Conservation (phyloP, 2,113 vertebrate species). For the Prolemur simus region DNA sequence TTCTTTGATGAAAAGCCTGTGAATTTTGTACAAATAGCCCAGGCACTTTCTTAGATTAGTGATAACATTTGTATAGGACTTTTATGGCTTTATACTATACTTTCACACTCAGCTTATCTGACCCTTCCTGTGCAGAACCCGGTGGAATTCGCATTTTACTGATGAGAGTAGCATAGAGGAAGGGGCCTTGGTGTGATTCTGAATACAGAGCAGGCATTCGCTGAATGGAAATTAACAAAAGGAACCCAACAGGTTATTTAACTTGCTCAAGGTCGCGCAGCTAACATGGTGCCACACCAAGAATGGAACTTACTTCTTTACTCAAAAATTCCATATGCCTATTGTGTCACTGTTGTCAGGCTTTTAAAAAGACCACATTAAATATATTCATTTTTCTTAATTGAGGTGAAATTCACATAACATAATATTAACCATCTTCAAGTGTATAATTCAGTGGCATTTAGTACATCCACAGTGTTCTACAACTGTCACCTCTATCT, state of each 20-base stretch:
- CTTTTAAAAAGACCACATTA: not conserved
- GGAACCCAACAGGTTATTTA: not conserved
- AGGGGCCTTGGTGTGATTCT: not conserved
- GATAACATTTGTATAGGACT: slow-evolving; percentile 65
- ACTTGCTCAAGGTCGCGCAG: not conserved
- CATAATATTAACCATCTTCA: not conserved
- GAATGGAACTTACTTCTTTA: not conserved
- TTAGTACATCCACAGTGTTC: not conserved
- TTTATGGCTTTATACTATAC: slow-evolving; percentile 23
- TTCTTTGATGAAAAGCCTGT: slow-evolving; percentile 57
- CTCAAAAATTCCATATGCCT: not conserved
- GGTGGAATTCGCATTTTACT: not conserved
- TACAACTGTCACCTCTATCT: not conserved
- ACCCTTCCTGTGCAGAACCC: not conserved
- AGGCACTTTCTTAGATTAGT: slow-evolving; percentile 48
- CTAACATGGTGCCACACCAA: not conserved
- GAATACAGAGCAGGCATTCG: not conserved
- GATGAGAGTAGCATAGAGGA: not conserved
- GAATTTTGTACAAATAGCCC: slow-evolving; percentile 56
- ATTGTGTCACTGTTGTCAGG: not conserved
- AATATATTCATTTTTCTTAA: slow-evolving; percentile 28
- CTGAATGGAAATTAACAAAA: not conserved
- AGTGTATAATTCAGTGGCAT: not conserved
- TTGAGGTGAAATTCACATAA: slow-evolving; percentile 11
- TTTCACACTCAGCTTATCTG: not conserved